Percentiles rank a stretch among this genome's conserved stretches.
Evolutionary conservation across 1,140 invertebrate species (phyloP).

Genomic region (Aphaenogaster ashmeadi): DNA sequence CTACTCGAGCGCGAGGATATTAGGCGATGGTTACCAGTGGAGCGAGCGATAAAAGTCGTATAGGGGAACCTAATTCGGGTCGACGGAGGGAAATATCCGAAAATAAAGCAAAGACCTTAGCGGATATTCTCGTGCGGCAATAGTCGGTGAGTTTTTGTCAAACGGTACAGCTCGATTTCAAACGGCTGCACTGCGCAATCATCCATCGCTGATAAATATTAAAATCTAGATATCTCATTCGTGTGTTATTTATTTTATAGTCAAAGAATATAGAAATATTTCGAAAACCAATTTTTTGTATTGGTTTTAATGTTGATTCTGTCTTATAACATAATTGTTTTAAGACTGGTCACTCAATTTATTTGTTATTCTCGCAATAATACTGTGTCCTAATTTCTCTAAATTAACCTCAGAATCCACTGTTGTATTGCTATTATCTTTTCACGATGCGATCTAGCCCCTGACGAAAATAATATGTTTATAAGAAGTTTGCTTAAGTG

Average conservation of each 20-base stretch:
- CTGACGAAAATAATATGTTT: too few species aligned
- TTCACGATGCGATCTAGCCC: neutral
- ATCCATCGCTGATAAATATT: neutral
- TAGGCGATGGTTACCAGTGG: constrained; percentile 67
- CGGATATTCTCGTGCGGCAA: constrained; percentile 40
- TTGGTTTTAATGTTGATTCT: neutral
- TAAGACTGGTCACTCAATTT: neutral
- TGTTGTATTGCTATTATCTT: constrained; percentile 3
- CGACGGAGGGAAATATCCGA: constrained; percentile 37
- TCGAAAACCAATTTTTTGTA: constrained; percentile 1
- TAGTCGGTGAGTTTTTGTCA: neutral
- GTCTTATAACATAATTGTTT: neutral
- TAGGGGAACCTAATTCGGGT: constrained; percentile 68
- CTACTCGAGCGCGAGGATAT: constrained; percentile 66
- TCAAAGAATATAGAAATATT: neutral
- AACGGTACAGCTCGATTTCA: constrained; percentile 60
- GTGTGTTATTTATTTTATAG: neutral
- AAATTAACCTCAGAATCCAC: constrained; percentile 24
- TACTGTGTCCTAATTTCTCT: neutral
- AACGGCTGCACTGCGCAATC: constrained; percentile 29
- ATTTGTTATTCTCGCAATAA: neutral
- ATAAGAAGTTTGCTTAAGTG: too few species aligned
- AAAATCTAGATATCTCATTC: neutral
- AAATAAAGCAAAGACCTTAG: constrained; percentile 67
- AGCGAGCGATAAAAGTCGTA: constrained; percentile 74